These are phyloP conservation scores for Calyptomena viridis DNA, from an alignment of 2,113 vertebrate genomes.

Conservation along the genomic window DNA sequence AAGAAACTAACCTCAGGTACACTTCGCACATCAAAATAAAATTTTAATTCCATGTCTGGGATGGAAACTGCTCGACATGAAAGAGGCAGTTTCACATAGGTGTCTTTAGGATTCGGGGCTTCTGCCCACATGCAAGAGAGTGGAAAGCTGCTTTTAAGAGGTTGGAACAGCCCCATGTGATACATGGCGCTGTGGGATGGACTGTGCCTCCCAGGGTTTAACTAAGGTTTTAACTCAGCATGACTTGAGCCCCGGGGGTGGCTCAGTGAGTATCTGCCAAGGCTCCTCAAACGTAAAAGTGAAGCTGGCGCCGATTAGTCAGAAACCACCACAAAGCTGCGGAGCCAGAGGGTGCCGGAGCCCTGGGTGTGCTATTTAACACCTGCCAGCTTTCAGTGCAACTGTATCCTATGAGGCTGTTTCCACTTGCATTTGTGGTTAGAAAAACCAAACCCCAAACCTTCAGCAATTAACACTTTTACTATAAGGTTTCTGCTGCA, in stretches of 20 bases:
- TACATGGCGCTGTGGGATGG: neutral
- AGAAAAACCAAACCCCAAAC: constrained; percentile 28
- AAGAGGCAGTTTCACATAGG: neutral
- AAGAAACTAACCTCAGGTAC: neutral
- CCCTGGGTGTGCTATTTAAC: constrained; percentile 31
- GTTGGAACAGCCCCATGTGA: neutral
- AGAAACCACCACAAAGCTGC: constrained; percentile 62
- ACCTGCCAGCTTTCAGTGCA: constrained; percentile 45
- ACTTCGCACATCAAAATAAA: neutral
- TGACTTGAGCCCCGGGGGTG: neutral
- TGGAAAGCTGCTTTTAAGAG: neutral
- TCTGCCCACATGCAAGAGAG: constrained; percentile 4
- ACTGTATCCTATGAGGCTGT: constrained; percentile 31
- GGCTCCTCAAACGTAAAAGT: constrained; percentile 38
- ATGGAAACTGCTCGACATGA: neutral
- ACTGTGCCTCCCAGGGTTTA: neutral
- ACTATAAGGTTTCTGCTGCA: neutral
- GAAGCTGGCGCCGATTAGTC: constrained; percentile 39
- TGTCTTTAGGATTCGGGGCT: neutral
- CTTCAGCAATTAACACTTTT: neutral
- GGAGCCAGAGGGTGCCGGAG: neutral
- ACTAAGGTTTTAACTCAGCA: neutral
- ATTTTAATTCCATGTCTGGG: neutral
- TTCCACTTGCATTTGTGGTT: constrained; percentile 57
- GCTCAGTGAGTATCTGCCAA: neutral